Evolutionary conservation across 2,888 invertebrate species (phyloP), one percentile per base, ranked within the genome.

Genomic region (Automeris io): DNA sequence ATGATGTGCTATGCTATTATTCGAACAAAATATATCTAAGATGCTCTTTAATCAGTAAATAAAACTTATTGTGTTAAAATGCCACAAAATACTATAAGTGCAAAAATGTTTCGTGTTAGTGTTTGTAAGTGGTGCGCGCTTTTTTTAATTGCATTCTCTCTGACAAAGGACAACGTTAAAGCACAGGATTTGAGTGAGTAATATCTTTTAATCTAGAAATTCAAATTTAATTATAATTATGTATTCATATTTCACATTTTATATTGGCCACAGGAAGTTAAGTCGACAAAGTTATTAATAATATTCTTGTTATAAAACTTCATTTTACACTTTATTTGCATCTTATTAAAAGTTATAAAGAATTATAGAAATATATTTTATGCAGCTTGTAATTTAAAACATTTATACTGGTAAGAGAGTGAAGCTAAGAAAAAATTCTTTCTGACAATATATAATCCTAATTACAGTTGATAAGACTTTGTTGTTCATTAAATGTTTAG

Each of bases 141-240:
- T 71, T 70, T 72, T 59, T 60, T 77, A 58, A 60, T 79, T 72
- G 61, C 79, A 61, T 61, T 76, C 61, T 63, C 66, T 46, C 61
- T 73, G 66, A 79, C 79, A 78, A 78, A 79, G 78, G 70, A 72
- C 57, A 61, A 59, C 46, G 71, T 65, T 41, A 65, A 61, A 60
- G 74, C 81, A 47, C 70, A 68, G 55, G 59, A 70, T 59, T 51
- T 72, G 51, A 72, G 83, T 83, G 72, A 82, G 83, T 78, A 21
- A 3, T 31, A n/a, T 12, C 18, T 31, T 39, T 29, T 31, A 18
- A 18, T 21, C 18, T 26, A 16, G 3, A 23, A 9, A 18, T 5
- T 18, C n/a, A 24, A 26, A 12, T n/a, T 18, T 26, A 24, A 19
- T 12, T 7, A 5, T 13, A 7, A 21, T 6, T 21, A 9, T 7